phyloP scores from a whole-genome alignment of 2,113 vertebrate genomes.

The Formicarius rufipectus region DNA sequence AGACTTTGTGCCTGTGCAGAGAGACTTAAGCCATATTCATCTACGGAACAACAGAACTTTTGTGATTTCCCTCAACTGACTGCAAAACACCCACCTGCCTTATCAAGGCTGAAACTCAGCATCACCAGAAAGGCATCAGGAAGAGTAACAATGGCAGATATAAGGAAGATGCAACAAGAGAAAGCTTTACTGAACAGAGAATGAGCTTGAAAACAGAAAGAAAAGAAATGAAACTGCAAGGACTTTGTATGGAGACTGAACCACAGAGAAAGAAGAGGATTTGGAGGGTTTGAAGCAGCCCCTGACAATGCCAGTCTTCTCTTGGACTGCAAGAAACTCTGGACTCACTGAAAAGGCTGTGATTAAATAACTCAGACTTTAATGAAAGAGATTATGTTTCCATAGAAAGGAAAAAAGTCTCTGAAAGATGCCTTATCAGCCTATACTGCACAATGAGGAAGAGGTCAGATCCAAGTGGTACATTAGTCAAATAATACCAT shows the following conservation, averaged over 20 bases:
- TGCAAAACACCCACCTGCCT: not conserved
- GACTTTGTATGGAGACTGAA: not conserved
- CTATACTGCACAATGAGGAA: not conserved
- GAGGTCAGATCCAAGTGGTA: slow-evolving; percentile 10
- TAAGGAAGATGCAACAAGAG: not conserved
- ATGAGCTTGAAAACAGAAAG: not conserved
- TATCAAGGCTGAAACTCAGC: not conserved
- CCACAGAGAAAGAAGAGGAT: not conserved
- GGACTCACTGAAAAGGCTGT: not conserved
- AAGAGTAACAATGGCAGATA: not conserved
- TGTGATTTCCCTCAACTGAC: not conserved
- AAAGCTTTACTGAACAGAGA: not conserved
- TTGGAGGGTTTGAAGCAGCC: not conserved
- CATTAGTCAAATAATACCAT: slow-evolving; percentile 2
- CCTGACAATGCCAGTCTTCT: not conserved
- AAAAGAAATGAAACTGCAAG: not conserved
- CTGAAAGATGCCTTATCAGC: not conserved
- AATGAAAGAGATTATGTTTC: slow-evolving; percentile 15
- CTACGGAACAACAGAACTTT: not conserved
- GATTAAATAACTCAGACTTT: not conserved
- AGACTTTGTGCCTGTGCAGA: not conserved
- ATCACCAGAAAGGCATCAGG: not conserved
- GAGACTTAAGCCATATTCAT: not conserved
- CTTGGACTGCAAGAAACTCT: not conserved
- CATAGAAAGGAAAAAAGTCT: not conserved